A percentile compares a stretch with the other conserved stretches of the same genome.
Evolutionary conservation across 2,113 vertebrate species (phyloP).

Genomic region (Sander lucioperca): DNA sequence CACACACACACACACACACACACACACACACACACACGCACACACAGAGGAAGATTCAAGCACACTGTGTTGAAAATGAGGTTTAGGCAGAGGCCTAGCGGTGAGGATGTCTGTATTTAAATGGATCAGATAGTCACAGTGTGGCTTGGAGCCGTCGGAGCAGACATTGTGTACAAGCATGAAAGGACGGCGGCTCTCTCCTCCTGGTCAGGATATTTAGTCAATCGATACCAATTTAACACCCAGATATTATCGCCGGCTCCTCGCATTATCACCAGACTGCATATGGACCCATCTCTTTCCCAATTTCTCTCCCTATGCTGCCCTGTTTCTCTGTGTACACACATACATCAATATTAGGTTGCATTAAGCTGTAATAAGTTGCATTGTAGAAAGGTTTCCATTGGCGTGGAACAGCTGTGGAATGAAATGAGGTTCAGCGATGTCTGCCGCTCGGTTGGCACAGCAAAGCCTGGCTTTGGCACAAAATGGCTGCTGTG

Average conservation of each 20-base stretch:
- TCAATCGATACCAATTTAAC: slow-evolving; percentile 83
- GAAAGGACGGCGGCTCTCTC: slow-evolving; percentile 70
- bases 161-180: slow-evolving; percentile 67
- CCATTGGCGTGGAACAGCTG: slow-evolving; percentile 66
- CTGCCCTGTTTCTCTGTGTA: slow-evolving; percentile 52
- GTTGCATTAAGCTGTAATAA: slow-evolving; percentile 76
- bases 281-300: slow-evolving; percentile 72
- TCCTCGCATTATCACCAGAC: slow-evolving; percentile 73
- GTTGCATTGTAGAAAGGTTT: slow-evolving; percentile 66
- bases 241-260: slow-evolving; percentile 77
- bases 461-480: slow-evolving; percentile 31
- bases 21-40: neutral
- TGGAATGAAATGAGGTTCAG: slow-evolving; percentile 70
- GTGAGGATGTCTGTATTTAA: slow-evolving; percentile 74
- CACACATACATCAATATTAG: slow-evolving; percentile 78
- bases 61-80: slow-evolving; percentile 70
- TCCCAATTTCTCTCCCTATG: slow-evolving; percentile 60
- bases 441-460: slow-evolving; percentile 41
- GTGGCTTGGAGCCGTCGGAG: slow-evolving; percentile 64
- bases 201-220: slow-evolving; percentile 79
- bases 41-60: slow-evolving; percentile 27
- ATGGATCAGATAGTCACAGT: slow-evolving; percentile 79
- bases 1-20: slow-evolving; percentile 17
- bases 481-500: slow-evolving; percentile 76
- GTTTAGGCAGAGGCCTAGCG: slow-evolving; percentile 63